Base-by-base conservation (phyloP, 2,113 vertebrate genomes). In the Microcebus jonahi region DNA sequence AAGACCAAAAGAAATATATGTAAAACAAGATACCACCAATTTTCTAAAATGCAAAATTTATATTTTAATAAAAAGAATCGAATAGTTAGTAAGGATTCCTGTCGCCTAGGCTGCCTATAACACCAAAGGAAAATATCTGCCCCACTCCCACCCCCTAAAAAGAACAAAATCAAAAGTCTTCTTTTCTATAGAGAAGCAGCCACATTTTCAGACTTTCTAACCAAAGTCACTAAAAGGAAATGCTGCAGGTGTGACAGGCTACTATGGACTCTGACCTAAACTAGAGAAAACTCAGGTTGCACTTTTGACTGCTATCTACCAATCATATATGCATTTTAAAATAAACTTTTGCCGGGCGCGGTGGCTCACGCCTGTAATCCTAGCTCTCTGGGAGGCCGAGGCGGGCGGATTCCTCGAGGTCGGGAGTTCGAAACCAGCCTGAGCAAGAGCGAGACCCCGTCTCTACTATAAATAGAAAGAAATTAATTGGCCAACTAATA, bases 21-120 rank as follows among this genome's bases (percentile, higher is more conserved):
- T 55, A 80, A 50, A 94, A 63, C 21, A 75, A 70, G 27, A 63
- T 80, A 68, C 34, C 53, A 90, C 6, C 77, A 79, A 81, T 15
- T 57, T 21, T 36, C 45, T 71, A 81, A 84, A 95, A 59, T 36
- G 20, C 45, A 88, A 75, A 83, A 79, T 45, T 45, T 71, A 12
- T 75, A 36, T 83, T 96, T 90, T 84, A 90, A 84, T 68, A 88
- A 81, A 36, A 71, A 1, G 20, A 92, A 65, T 77, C 77, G 39
- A 90, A 65, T 23, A 76, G 25, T 4, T 23, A 76, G 25, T 4
- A 91, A 21, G 73, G 75, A 97, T 71, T 83, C 75, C 50, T 57
- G 15, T 83, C 45, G 93, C 53, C 36, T 77, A 50, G 12, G 18
- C 59, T 77, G 87, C 36, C 13, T 80, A 50, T 68, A 86, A 81